phyloP scores from a whole-genome alignment of 2,113 vertebrate species.

The Corapipo altera region DNA sequence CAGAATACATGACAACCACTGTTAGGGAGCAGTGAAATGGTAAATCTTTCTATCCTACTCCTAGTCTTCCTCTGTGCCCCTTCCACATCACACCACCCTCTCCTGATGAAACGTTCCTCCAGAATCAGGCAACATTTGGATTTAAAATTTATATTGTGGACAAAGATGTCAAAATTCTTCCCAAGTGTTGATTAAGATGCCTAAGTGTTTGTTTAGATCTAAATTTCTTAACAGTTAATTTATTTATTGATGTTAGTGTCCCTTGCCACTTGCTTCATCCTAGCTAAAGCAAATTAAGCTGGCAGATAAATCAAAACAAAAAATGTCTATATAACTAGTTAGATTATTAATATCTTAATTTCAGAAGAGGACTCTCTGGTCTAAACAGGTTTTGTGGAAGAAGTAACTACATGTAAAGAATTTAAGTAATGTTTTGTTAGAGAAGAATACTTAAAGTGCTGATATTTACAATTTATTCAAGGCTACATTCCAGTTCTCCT shows the following conservation, averaged over 20 bases:
- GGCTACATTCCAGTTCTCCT: background rate
- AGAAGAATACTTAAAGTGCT: constrained; percentile 11
- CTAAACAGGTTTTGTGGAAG: background rate
- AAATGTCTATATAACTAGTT: background rate
- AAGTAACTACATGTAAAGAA: background rate
- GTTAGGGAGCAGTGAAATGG: background rate
- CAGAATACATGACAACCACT: background rate
- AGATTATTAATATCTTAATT: constrained; percentile 2
- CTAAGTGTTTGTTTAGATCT: background rate
- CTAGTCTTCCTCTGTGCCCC: background rate
- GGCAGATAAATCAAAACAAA: background rate
- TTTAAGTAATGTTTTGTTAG: background rate
- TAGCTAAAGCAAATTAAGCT: background rate
- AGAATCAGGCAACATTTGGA: background rate
- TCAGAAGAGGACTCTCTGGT: background rate
- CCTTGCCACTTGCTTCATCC: background rate
- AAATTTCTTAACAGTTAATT: background rate
- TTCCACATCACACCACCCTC: accelerated
- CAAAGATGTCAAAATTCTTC: background rate
- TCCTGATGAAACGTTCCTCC: background rate
- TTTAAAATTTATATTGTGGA: background rate
- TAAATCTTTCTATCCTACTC: background rate
- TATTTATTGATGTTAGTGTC: background rate
- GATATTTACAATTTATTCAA: constrained; percentile 31
- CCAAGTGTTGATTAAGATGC: background rate